A percentile compares a stretch with the other conserved stretches of the same genome.
These are phyloP conservation scores for Macrotis lagotis DNA, from an alignment of 2,113 vertebrate species.

Conservation along the genomic window DNA sequence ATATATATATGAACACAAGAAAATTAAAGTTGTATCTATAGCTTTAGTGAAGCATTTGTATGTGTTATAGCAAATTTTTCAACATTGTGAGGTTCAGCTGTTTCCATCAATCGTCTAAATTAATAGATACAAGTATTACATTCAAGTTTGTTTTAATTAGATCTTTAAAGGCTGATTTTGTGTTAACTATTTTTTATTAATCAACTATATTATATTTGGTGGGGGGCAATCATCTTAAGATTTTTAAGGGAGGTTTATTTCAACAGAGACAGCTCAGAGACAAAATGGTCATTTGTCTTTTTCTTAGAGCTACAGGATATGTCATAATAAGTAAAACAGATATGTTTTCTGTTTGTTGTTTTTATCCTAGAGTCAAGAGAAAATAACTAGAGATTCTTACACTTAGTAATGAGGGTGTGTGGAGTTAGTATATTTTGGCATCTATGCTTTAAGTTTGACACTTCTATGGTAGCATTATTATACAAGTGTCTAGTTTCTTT, in stretches of 20 bases:
- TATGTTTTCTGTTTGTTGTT: too few species aligned
- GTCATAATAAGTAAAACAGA: too few species aligned
- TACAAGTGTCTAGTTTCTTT: too few species aligned
- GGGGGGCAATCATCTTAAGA: neutral
- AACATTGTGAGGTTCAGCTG: neutral
- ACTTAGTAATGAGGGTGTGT: too few species aligned
- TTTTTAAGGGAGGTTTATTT: neutral
- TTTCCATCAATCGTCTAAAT: constrained; percentile 42
- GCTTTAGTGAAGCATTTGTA: neutral
- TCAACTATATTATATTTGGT: constrained; percentile 53
- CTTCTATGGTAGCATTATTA: too few species aligned
- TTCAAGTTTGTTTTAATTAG: constrained; percentile 72
- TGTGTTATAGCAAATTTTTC: constrained; percentile 57
- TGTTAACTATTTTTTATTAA: constrained; percentile 51
- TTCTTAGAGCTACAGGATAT: too few species aligned
- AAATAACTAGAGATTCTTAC: too few species aligned
- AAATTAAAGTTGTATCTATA: neutral
- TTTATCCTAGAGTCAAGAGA: too few species aligned
- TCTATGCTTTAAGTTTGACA: too few species aligned
- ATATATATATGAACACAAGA: constrained; percentile 1
- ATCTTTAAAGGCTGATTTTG: constrained; percentile 7
- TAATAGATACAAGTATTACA: constrained; percentile 46
- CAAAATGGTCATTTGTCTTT: too few species aligned
- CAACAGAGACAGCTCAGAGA: too few species aligned
- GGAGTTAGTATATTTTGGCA: too few species aligned